Evolutionary conservation across 2,113 vertebrate genomes (phyloP), one percentile per base, ranked within the genome.

Genomic region (Oncorhynchus clarkii): DNA sequence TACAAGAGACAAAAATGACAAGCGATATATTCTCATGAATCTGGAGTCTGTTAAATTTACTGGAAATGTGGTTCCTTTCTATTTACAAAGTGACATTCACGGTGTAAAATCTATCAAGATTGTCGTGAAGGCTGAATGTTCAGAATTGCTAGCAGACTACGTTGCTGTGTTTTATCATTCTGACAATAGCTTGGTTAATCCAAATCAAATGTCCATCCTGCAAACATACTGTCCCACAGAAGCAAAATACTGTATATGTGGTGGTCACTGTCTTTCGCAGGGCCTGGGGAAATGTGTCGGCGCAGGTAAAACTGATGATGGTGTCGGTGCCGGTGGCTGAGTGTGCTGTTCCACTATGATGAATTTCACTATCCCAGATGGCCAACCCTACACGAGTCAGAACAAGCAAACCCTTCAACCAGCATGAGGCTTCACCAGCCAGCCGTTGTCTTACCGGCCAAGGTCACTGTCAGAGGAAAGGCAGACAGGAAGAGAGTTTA

Each of bases 311-410:
- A 20, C 29, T 64, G 20, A 60, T 29, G 80, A 75, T 82, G 79
- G 73, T 79, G 81, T 69, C 22, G 22, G 26, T 26, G n/a, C 22
- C 77, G 81, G 18, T 5, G 16, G 59, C 59, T 82, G 81, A 20
- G 80, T 85, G 68, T 77, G 24, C 77, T 62, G 67, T 77, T 81
- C 76, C 79, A 74, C 70, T 49, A 73, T 88, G 87, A 91, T 92
- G 72, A 86, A 86, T 87, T 82, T 81, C 73, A 70, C 79, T 48
- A 62, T 82, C 89, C 90, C 90, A 92, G 90, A 91, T 92, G 90
- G 91, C 86, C 77, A 78, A 73, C 88, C 80, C 87, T 82, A 80
- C 77, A 85, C 45, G 70, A 86, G 80, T 84, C 71, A 0, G 72
- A 80, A 51, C 49, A 5, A 29, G 26, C 57, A 62, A 72, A 62